Evolutionary conservation across 2,888 invertebrate species (phyloP).

Genomic region (Apoda limacodes): DNA sequence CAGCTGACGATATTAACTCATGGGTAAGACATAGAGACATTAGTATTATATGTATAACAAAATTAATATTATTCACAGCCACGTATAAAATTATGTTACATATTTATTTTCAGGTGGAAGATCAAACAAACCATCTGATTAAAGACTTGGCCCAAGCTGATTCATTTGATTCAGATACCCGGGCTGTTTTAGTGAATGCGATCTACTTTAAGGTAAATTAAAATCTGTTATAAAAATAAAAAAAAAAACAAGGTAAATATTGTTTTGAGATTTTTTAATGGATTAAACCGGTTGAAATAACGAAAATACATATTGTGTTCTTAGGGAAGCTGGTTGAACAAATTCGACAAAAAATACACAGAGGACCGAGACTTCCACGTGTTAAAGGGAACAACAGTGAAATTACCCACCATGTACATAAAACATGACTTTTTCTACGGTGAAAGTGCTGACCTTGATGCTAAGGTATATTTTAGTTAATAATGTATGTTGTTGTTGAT

Average conservation of each 20-base stretch:
- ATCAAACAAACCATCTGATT: conserved; percentile 48
- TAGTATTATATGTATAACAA: too few species aligned
- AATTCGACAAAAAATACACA: conserved; percentile 72
- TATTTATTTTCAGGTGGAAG: too few species aligned
- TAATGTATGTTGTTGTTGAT: too few species aligned
- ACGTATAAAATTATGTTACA: too few species aligned
- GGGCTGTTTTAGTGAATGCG: conserved; percentile 82
- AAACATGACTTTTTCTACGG: conserved; percentile 49
- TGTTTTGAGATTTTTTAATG: too few species aligned
- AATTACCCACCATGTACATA: conserved; percentile 77
- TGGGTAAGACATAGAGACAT: conserved; percentile 78
- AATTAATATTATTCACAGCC: too few species aligned
- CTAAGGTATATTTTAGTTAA: conserved; percentile 38
- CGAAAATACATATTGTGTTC: conserved; percentile 6
- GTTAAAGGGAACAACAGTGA: conserved; percentile 56
- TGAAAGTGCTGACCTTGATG: conserved; percentile 37
- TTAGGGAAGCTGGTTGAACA: conserved; percentile 74
- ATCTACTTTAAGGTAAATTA: conserved; percentile 83
- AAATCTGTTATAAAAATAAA: too few species aligned
- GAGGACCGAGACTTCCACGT: conserved; percentile 72
- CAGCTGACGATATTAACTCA: conserved; percentile 74
- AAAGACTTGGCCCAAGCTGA: conserved; percentile 70
- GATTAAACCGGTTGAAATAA: neutral
- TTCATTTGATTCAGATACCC: conserved; percentile 61
- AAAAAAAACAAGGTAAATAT: too few species aligned